Conservation (phyloP, 2,113 vertebrate species). For the Cairina moschata region DNA sequence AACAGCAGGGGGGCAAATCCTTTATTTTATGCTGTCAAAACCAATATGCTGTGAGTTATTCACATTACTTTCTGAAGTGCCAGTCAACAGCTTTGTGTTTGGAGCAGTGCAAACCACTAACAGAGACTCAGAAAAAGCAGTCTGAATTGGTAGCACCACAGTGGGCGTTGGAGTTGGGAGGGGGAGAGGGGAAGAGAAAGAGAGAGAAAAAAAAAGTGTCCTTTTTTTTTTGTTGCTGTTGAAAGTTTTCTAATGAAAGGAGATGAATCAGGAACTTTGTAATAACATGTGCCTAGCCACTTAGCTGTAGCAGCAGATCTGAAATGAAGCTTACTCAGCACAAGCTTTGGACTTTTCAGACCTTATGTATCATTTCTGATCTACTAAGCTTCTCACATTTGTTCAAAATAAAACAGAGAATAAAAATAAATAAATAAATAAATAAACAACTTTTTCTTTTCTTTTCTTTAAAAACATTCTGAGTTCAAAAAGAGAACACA, state of each 20-base stretch:
- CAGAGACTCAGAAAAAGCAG: background rate
- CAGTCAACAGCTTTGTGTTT: background rate
- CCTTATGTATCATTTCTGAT: constrained; percentile 41
- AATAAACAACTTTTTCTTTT: background rate
- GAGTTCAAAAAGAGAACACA: background rate
- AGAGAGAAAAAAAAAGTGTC: fast-evolving
- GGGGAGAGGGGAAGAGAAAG: background rate
- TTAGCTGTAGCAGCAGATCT: constrained; percentile 30
- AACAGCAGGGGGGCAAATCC: constrained; percentile 44
- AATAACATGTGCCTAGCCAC: constrained; percentile 6
- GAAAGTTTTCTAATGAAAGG: constrained; percentile 47
- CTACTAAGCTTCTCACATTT: background rate
- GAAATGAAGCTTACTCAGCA: constrained; percentile 39
- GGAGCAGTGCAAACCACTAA: background rate
- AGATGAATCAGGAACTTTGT: constrained; percentile 48
- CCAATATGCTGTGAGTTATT: constrained; percentile 31
- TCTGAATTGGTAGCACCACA: background rate
- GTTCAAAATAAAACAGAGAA: background rate
- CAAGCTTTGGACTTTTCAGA: constrained; percentile 41
- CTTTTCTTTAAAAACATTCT: background rate
- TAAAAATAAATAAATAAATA: background rate
- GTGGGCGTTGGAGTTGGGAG: background rate
- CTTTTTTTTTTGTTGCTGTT: background rate
- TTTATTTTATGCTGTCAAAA: constrained; percentile 65
- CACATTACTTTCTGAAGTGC: constrained; percentile 11